Conservation (phyloP, 1,140 invertebrate genomes). For the Zaprionus tsacasi region DNA sequence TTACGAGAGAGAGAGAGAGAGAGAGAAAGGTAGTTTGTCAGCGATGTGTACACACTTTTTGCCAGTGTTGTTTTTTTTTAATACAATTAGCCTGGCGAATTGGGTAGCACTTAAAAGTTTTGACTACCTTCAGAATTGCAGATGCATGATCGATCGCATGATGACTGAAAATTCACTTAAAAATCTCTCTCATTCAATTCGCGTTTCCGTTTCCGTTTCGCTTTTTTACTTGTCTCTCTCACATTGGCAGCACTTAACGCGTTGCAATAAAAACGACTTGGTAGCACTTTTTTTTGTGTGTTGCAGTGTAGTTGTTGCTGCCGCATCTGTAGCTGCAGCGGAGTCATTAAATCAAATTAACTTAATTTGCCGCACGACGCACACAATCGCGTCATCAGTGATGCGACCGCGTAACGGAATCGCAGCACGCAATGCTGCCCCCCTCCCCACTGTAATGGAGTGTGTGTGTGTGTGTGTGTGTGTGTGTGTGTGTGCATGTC, state of each 20-base stretch:
- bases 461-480: slow-evolving; percentile 24
- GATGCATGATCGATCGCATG: background rate
- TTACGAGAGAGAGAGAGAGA: background rate
- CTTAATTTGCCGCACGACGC: slow-evolving; percentile 72
- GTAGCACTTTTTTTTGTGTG: slow-evolving; percentile 22
- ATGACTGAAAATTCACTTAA: slow-evolving; percentile 3
- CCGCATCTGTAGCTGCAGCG: slow-evolving; percentile 2
- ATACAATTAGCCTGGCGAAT: background rate
- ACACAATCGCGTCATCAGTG: slow-evolving; percentile 69
- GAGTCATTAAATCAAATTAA: slow-evolving; percentile 74
- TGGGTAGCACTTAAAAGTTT: background rate
- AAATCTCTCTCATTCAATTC: slow-evolving; percentile 7
- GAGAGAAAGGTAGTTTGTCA: too few species aligned
- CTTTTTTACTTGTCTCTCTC: background rate
- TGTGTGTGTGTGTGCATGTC: slow-evolving; percentile 52
- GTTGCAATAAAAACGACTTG: slow-evolving; percentile 20
- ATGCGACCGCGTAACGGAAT: background rate
- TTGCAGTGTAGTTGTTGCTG: background rate
- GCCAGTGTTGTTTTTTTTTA: too few species aligned
- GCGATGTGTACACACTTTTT: too few species aligned
- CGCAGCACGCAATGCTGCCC: background rate
- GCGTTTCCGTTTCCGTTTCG: background rate
- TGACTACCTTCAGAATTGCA: background rate
- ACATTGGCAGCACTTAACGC: slow-evolving; percentile 25
- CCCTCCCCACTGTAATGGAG: too few species aligned